These are phyloP conservation scores for Hymenochirus boettgeri DNA, from an alignment of 2,113 vertebrate genomes.

Conservation along the genomic window DNA sequence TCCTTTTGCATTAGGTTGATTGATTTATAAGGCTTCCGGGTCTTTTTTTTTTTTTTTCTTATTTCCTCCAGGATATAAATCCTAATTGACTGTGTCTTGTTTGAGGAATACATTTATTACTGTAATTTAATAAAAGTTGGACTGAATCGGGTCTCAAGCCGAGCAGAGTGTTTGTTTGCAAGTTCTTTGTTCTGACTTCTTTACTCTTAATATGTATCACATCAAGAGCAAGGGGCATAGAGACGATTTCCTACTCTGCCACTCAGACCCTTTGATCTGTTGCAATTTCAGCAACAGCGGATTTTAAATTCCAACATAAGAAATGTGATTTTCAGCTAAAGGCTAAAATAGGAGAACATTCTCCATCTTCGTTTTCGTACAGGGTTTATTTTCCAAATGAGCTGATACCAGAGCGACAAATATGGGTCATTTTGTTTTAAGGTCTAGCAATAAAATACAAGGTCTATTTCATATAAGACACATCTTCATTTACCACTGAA, in stretches of 20 bases:
- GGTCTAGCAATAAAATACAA: too few species aligned
- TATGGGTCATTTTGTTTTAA: too few species aligned
- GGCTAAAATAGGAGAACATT: background rate
- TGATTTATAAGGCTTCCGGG: background rate
- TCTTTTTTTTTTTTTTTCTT: background rate
- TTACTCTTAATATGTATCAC: slow-evolving; percentile 2
- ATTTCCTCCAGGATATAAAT: background rate
- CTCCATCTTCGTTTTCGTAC: too few species aligned
- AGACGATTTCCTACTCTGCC: background rate
- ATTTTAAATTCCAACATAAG: background rate
- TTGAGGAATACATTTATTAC: background rate
- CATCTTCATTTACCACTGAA: too few species aligned
- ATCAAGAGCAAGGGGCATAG: slow-evolving; percentile 2
- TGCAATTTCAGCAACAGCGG: background rate
- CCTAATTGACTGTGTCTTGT: slow-evolving; percentile 3
- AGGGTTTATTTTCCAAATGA: too few species aligned
- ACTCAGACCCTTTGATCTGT: background rate
- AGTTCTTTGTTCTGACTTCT: background rate
- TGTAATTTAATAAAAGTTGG: slow-evolving; percentile 2
- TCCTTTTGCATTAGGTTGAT: background rate
- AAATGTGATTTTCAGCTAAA: background rate
- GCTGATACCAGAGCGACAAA: too few species aligned
- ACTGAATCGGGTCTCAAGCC: background rate
- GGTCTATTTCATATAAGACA: too few species aligned
- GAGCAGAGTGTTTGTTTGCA: background rate